Conservation (phyloP, 2,888 invertebrate species). For the Choristoneura rosaceana region DNA sequence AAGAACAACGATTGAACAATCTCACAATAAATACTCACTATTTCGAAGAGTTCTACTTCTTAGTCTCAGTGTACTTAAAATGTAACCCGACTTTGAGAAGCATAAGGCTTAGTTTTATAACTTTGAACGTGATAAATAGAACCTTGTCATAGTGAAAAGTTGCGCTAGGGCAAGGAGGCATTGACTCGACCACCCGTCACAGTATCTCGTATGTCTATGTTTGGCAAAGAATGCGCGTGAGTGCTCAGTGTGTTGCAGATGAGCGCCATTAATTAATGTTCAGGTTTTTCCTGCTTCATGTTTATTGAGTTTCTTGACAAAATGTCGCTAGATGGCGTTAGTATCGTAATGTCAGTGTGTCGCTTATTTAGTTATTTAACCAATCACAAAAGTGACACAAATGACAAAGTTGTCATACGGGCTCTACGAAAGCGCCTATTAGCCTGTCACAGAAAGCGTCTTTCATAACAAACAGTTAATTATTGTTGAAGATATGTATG, state of each 20-base stretch:
- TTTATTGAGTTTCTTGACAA: background rate
- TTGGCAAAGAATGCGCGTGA: slow-evolving; percentile 31
- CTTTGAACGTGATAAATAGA: background rate
- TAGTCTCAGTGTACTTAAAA: background rate
- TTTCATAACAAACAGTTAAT: no score
- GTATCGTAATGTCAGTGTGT: no score
- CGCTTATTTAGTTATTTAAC: no score
- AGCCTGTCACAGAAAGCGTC: no score
- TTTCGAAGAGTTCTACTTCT: background rate
- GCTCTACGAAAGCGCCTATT: no score
- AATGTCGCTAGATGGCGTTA: no score
- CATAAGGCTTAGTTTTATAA: background rate
- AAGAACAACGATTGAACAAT: background rate
- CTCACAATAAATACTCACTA: background rate
- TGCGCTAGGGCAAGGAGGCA: slow-evolving; percentile 10
- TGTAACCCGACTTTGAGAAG: background rate
- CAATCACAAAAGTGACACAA: no score
- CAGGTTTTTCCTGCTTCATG: slow-evolving; percentile 31
- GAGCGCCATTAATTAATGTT: slow-evolving; percentile 30
- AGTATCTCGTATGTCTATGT: slow-evolving; percentile 29
- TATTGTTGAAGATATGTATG: no score
- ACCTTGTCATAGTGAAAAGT: slow-evolving; percentile 8
- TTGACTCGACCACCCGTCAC: slow-evolving; percentile 18
- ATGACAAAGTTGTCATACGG: no score
- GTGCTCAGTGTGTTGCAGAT: slow-evolving; percentile 31